Evolutionary conservation across 2,797 vertebrate genomes (phyloP).

Genomic region (Chrosomus eos): DNA sequence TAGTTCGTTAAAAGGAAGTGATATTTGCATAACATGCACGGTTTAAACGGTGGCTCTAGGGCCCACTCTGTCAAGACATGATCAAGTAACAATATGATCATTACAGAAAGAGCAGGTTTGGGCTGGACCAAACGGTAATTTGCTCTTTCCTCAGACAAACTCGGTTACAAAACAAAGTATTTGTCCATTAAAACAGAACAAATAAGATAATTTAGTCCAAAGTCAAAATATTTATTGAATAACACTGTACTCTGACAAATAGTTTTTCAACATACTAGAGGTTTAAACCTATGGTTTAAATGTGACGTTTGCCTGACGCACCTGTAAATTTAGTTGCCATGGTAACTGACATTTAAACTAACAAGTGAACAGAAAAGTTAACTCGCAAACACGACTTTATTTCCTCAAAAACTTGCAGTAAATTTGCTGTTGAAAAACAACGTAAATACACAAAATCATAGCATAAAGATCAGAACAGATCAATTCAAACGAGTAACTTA

Average conservation of each 20-base stretch:
- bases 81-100: neutral
- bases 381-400: too few species aligned
- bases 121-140: neutral
- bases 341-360: neutral
- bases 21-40: neutral
- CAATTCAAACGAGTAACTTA: neutral
- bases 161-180: neutral
- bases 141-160: neutral
- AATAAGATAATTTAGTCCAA: neutral
- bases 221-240: too few species aligned
- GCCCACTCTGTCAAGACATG: neutral
- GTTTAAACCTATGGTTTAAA: neutral
- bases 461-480: neutral
- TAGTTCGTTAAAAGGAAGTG: neutral
- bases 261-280: too few species aligned
- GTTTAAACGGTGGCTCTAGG: neutral
- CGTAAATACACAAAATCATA: neutral
- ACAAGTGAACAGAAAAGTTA: slow-evolving; percentile 63
- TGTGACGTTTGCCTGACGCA: neutral
- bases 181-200: neutral
- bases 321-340: neutral
- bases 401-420: neutral
- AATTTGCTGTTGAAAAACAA: neutral
- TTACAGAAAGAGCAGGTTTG: neutral
- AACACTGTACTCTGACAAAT: neutral